Evolutionary conservation across 2,888 invertebrate species (phyloP).

Genomic region (Dendrolimus houi): DNA sequence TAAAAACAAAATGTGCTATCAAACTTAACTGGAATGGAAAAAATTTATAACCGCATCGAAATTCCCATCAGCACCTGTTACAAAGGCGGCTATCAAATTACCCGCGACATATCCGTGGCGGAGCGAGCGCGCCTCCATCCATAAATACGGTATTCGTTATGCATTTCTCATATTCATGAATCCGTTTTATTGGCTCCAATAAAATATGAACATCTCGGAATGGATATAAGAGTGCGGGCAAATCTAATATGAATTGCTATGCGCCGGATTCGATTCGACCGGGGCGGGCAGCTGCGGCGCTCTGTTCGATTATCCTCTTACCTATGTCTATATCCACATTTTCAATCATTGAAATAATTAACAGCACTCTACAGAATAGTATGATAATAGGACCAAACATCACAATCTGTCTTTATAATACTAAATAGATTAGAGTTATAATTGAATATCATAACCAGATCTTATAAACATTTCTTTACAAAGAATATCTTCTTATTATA

Average conservation of each 20-base stretch:
- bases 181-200: constrained; percentile 78
- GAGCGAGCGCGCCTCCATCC: constrained; percentile 63
- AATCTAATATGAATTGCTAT: constrained; percentile 75
- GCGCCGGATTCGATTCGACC: constrained; percentile 67
- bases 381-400: too few species aligned
- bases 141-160: constrained; percentile 76
- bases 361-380: too few species aligned
- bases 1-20: constrained; percentile 50
- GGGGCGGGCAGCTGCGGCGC: constrained; percentile 27
- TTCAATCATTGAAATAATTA: not conserved
- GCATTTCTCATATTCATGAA: constrained; percentile 78
- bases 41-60: constrained; percentile 64
- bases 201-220: constrained; percentile 78
- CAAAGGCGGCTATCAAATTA: constrained; percentile 74
- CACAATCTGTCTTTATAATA: too few species aligned
- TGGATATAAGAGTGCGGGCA: constrained; percentile 74
- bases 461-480: too few species aligned
- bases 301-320: not conserved
- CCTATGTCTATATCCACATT: not conserved
- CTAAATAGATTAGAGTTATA: too few species aligned
- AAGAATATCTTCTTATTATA: too few species aligned
- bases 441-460: too few species aligned
- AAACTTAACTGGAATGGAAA: constrained; percentile 51
- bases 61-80: constrained; percentile 75
- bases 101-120: constrained; percentile 67